Percentiles rank a stretch among this genome's conserved stretches.
Conservation (phyloP, 2,888 invertebrate genomes). For the Aleiodes leptofemur region DNA sequence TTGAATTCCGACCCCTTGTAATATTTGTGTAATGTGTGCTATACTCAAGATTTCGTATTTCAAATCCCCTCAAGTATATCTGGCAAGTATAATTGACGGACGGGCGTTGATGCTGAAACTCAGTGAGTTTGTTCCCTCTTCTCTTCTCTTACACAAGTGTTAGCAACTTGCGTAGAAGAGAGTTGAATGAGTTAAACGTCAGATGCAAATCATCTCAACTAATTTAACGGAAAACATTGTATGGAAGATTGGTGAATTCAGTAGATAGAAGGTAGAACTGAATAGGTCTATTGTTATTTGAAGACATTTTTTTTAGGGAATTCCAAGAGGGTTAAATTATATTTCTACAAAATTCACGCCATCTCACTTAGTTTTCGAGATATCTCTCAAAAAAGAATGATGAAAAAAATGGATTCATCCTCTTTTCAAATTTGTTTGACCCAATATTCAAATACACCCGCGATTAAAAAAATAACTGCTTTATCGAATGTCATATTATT, state of each 20-base stretch:
- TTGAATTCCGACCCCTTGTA: constrained; percentile 9
- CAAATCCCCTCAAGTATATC: constrained; percentile 17
- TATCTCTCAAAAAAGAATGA: not conserved
- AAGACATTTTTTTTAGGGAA: no score
- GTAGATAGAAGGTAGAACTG: not conserved
- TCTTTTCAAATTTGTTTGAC: no score
- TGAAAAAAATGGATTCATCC: no score
- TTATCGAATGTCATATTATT: no score
- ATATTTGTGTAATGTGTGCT: constrained; percentile 27
- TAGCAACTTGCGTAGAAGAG: constrained; percentile 29
- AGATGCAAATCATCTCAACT: constrained; percentile 73
- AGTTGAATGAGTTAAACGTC: constrained; percentile 65
- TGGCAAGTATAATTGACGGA: constrained; percentile 68
- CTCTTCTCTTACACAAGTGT: constrained; percentile 3
- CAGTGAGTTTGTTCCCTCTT: constrained; percentile 58
- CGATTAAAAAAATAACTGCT: no score
- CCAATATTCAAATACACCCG: no score
- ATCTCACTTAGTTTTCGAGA: not conserved
- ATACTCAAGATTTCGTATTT: constrained; percentile 25
- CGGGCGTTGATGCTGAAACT: constrained; percentile 58
- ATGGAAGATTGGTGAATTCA: not conserved
- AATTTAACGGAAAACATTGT: constrained; percentile 69
- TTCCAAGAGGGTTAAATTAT: no score
- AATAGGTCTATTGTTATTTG: not conserved
- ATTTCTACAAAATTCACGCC: no score